Percentiles rank a stretch among this genome's conserved stretches.
Evolutionary conservation across 2,888 invertebrate species (phyloP).

Genomic region (Drosophila histrio): DNA sequence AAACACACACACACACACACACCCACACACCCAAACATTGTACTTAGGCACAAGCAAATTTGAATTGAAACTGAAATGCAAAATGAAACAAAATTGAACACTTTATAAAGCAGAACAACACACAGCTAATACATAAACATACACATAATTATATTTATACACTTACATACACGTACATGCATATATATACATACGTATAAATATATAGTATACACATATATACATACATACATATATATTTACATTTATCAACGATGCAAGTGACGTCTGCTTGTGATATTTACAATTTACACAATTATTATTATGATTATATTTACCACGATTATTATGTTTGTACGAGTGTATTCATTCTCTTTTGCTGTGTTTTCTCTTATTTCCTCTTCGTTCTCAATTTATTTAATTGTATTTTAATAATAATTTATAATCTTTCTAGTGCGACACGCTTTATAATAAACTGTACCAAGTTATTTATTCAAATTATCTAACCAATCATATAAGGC

Average conservation of each 20-base stretch:
- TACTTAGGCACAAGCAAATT: neutral
- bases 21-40: neutral
- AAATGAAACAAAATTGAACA: slow-evolving; percentile 5
- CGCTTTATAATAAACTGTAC: slow-evolving; percentile 18
- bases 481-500: slow-evolving; percentile 16
- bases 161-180: slow-evolving; percentile 11
- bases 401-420: neutral
- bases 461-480: slow-evolving; percentile 36
- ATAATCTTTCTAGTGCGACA: neutral
- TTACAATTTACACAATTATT: slow-evolving; percentile 76
- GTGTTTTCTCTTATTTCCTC: slow-evolving; percentile 12
- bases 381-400: neutral
- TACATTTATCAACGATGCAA: slow-evolving; percentile 75
- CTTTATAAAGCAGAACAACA: slow-evolving; percentile 9
- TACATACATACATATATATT: slow-evolving; percentile 30
- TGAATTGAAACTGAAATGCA: neutral
- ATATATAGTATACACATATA: neutral
- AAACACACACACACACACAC: neutral
- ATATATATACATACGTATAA: slow-evolving; percentile 10
- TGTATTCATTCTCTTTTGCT: slow-evolving; percentile 8
- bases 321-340: slow-evolving; percentile 33
- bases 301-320: slow-evolving; percentile 42
- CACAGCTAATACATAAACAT: slow-evolving; percentile 11
- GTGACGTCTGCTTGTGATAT: slow-evolving; percentile 79
- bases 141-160: slow-evolving; percentile 13